Percentiles rank a stretch among this genome's conserved stretches.
Conservation (phyloP, 2,113 vertebrate genomes). For the Podocnemis expansa region DNA sequence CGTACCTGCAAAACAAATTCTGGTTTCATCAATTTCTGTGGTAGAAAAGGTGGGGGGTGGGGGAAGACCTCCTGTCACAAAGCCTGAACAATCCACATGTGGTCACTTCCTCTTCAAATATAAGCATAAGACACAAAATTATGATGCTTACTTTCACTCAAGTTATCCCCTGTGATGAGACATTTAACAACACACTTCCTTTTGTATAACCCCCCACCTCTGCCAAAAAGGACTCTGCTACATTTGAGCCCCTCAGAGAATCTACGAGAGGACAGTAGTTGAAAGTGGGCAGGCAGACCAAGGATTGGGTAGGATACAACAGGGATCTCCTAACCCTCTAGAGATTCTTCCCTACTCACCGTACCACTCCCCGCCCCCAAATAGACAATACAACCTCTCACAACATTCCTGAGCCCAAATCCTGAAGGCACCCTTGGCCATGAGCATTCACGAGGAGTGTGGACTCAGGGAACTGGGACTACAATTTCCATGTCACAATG, state of each 20-base stretch:
- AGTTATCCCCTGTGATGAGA: background rate
- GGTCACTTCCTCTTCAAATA: background rate
- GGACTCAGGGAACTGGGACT: rapidly evolving
- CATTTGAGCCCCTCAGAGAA: background rate
- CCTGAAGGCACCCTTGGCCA: background rate
- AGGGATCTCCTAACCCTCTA: background rate
- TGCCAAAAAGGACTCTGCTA: background rate
- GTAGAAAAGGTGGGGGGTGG: too few species aligned
- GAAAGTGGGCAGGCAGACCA: background rate
- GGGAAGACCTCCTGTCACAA: background rate
- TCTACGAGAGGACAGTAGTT: background rate
- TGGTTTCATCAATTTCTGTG: background rate
- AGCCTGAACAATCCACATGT: background rate
- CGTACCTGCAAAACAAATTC: background rate
- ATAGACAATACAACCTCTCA: background rate
- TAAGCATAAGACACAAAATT: background rate
- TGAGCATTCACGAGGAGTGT: background rate
- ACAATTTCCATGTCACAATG: rapidly evolving
- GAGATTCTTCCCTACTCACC: background rate
- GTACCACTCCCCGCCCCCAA: background rate
- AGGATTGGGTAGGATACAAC: background rate
- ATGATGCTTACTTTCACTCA: background rate
- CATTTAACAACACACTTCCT: background rate
- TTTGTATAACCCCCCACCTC: background rate
- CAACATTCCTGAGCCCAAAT: background rate